Base-by-base conservation (phyloP, 2,888 invertebrate genomes). In the Cephus pygmeus region DNA sequence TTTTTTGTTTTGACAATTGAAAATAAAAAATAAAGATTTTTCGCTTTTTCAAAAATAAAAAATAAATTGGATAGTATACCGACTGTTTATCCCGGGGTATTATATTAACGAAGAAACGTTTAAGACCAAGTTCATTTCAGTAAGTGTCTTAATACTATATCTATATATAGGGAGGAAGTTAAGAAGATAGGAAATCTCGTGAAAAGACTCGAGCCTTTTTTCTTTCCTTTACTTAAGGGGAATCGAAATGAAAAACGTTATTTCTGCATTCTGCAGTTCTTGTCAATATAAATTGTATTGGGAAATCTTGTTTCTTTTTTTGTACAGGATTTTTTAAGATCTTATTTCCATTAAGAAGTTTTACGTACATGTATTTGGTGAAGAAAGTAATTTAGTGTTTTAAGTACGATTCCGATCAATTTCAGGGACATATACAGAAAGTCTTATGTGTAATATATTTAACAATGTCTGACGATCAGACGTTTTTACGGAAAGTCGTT, bases 401-500 rank as follows among this genome's bases (percentile, higher is more conserved):
- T 23, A 23, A 23, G 23, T 56, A 23, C 23, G 23, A 23, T 56
- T 56, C 0, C 9, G 56, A 56, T 9, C 23, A 56, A 23, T 56
- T 9, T 23, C 23, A 56, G 56, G 23, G 9, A 23, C 56, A 23
- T 9, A 56, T 56, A 56, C 6, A 23, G 56, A 56, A 56, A 56
- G 23, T 56, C 56, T 23, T 56, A 56, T 56, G 84, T 82, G 85
- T 86, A 86, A 86, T 86, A 86, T 85, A 86, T 86, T 87, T 85
- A 84, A 86, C 85, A 85, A 85, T 86, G 84, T 85, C 85, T 83
- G 82, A 82, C 84, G 86, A 86, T 86, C 85, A 85, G 85, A 87
- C 86, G 84, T 87, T 88, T 89, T 90, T 88, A 89, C 87, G 87
- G 85, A 88, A 85, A 88, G 88, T 90, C 90, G 87, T 89, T 90